These are phyloP conservation scores for Abrostola tripartita DNA, from an alignment of 2,888 invertebrate genomes.

Conservation along the genomic window DNA sequence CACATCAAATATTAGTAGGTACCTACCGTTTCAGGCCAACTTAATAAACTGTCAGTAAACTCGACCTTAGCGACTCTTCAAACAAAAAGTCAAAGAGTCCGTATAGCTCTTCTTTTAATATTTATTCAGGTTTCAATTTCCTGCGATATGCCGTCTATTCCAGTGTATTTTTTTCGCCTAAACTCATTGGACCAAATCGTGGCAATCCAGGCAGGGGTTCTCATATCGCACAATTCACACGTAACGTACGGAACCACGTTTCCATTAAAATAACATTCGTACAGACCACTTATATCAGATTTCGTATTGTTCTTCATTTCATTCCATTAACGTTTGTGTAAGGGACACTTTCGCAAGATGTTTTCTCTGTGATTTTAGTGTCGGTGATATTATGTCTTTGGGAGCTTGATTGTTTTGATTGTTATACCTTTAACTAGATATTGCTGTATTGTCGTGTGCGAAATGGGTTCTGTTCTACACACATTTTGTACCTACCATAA, in stretches of 20 bases:
- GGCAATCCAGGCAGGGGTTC: slow-evolving; percentile 57
- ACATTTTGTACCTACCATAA: no score
- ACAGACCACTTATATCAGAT: slow-evolving; percentile 83
- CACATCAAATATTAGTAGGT: slow-evolving; percentile 1
- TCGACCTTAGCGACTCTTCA: slow-evolving; percentile 22
- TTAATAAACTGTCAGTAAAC: slow-evolving; percentile 19
- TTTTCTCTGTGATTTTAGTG: slow-evolving; percentile 62
- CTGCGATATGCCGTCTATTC: slow-evolving; percentile 46
- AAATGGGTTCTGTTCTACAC: neutral
- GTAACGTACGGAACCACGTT: slow-evolving; percentile 61
- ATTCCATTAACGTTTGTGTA: slow-evolving; percentile 80
- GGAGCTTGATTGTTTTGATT: slow-evolving; percentile 32
- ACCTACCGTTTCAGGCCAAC: slow-evolving; percentile 5
- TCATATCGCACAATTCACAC: slow-evolving; percentile 71
- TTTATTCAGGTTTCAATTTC: slow-evolving; percentile 66
- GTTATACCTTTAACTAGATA: slow-evolving; percentile 15
- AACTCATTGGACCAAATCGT: slow-evolving; percentile 63
- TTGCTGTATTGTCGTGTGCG: neutral
- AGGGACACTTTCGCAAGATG: slow-evolving; percentile 66
- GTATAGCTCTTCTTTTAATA: slow-evolving; percentile 49
- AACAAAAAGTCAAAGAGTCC: slow-evolving; percentile 41
- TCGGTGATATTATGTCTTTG: slow-evolving; percentile 31
- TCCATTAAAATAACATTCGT: slow-evolving; percentile 81
- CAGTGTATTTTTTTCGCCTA: slow-evolving; percentile 64
- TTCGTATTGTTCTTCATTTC: slow-evolving; percentile 83